Base-by-base conservation (phyloP, 2,113 vertebrate species). In the Tachysurus fulvidraco region DNA sequence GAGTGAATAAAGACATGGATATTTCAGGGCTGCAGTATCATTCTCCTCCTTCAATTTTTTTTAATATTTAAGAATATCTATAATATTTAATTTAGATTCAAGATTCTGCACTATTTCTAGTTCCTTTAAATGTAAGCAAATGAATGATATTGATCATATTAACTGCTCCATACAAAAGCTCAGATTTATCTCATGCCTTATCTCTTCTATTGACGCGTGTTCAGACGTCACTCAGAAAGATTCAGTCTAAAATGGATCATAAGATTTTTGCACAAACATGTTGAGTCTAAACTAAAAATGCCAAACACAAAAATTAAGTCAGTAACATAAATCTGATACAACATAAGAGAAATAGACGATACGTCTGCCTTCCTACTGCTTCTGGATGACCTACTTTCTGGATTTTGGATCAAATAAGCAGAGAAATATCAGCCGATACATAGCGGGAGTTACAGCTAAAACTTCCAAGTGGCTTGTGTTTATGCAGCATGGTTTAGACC, bases 341-440 rank as follows among this genome's bases (percentile, higher is more conserved):
- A 62, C 80, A 54, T 73, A 23, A 87, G 59, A 76, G 46, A 52
- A 46, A 36, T 36, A 36, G 46, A 50, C 46, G 8, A 54, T 36
- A 71, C 36, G 77, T 2, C 84, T 59, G 52, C 30, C 77, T 60
- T 69, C 79, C 5, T 4, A 30, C 69, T 76, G 67, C 80, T 41
- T 54, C 69, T 36, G 57, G 28, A 17, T 55, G 81, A 83, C 71
- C 86, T 65, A 83, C 28, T 83, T 87, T 77, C 79, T 52, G 65
- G 57, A 54, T 83, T 87, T 83, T 16, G 23, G 80, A 87, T 83
- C 85, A 83, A 65, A 77, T 21, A 77, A 36, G 41, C 21, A 46
- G 21, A 28, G 62, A 59, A 79, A 87, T 71, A 50, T 82, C 64
- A 65, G 67, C 55, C 16, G 41, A 69, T 25, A 62, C 60, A 54